These are phyloP conservation scores for Dysdera silvatica DNA, from an alignment of 1,140 invertebrate species.

Conservation along the genomic window DNA sequence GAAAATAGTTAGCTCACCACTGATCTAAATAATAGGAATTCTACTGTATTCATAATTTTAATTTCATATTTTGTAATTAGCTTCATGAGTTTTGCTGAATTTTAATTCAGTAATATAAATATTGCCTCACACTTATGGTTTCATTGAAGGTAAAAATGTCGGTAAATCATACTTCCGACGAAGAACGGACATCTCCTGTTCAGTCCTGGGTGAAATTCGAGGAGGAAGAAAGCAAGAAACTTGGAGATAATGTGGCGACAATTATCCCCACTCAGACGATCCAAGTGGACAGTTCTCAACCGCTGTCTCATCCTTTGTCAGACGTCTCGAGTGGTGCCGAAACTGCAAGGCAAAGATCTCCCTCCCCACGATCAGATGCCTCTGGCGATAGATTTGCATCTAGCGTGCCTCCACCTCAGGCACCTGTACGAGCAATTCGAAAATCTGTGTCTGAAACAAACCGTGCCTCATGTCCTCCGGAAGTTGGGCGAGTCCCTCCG, in stretches of 20 bases:
- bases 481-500: background rate
- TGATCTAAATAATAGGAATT: no score
- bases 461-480: conserved; percentile 15
- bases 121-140: no score
- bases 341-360: conserved; percentile 1
- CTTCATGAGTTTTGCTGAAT: no score
- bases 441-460: background rate
- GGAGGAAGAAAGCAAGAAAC: conserved; percentile 13
- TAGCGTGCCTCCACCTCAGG: background rate
- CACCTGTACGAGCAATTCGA: conserved; percentile 5
- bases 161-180: background rate
- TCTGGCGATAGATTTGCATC: conserved; percentile 7
- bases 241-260: conserved; percentile 21
- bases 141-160: no score
- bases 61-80: no score
- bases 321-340: background rate
- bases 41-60: no score
- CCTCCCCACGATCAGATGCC: conserved; percentile 6
- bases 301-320: conserved; percentile 10
- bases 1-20: no score
- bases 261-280: conserved; percentile 30
- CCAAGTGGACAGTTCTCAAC: conserved; percentile 25
- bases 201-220: conserved; percentile 32
- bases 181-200: conserved; percentile 11
- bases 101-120: no score